A percentile compares a stretch with the other conserved stretches of the same genome.
These are phyloP conservation scores for Heteromyza rotundicornis DNA, from an alignment of 2,888 invertebrate species.

Conservation along the genomic window DNA sequence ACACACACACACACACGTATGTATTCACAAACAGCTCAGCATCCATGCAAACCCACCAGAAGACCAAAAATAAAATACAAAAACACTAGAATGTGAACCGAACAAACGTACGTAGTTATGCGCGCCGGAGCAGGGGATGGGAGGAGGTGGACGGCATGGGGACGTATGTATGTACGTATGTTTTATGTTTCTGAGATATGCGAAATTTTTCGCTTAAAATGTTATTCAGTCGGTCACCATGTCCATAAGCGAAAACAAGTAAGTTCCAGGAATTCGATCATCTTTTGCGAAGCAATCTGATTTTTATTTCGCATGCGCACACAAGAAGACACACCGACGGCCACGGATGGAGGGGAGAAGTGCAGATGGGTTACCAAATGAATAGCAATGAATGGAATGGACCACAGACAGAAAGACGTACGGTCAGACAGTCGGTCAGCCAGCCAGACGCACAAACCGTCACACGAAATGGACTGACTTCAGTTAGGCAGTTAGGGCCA, in stretches of 20 bases:
- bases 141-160: not conserved
- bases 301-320: constrained; percentile 12
- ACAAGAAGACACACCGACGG: constrained; percentile 15
- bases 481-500: not conserved
- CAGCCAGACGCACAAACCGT: not conserved
- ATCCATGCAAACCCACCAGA: not conserved
- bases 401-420: not conserved
- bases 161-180: not conserved
- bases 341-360: not conserved
- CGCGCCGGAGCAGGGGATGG: not conserved
- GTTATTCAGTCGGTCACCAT: constrained; percentile 36
- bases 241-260: constrained; percentile 28
- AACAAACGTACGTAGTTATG: too few relatives aligned
- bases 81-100: too few relatives aligned
- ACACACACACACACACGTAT: constrained; percentile 9
- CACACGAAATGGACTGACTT: not conserved
- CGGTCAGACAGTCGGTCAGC: constrained; percentile 13
- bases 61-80: not conserved
- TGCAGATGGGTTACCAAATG: not conserved
- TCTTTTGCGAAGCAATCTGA: constrained; percentile 42
- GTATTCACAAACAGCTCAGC: not conserved
- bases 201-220: constrained; percentile 20
- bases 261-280: constrained; percentile 54
- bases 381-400: constrained; percentile 19
- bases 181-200: not conserved